Base-by-base conservation (phyloP, 2,888 invertebrate species). In the Oligia strigilis region DNA sequence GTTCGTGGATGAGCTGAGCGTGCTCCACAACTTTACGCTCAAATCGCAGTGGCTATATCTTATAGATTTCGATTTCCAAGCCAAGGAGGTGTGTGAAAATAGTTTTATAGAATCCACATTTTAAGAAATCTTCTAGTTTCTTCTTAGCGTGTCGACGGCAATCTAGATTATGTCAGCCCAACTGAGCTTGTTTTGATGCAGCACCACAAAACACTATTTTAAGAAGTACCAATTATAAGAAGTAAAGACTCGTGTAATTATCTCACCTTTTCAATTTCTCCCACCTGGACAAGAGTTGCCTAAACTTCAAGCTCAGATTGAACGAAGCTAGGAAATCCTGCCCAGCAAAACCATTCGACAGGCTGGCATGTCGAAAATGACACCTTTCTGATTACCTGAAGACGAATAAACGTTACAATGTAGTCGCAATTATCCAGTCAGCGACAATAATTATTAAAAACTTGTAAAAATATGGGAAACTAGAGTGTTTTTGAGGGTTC, bases 1-100 rank as follows among this genome's bases (percentile, higher is more conserved):
- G 0, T 98, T 99, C 89, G 95, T 99, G 71, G 96, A 98, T 19
- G 98, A 98, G 84, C 92, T 99, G 73, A 97, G 97, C 13, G 96
- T 97, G 0, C 97, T 99, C 43, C 98, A 98, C 72, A 98, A 98
- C 92, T 98, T 99, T 92, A 98, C 98, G 0, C 97, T 99, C 0
- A 98, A 99, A 93, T 99, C 99, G 0, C 99, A 99, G 94, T 98
- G 99, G 98, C 97, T 99, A 73, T 99, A 98, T 94, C 97, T 98
- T 78, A 97, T 98, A 8, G 98, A 98, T 72, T 97, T 99, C 77
- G 98, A 98, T 79, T 98, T 98, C 13, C 97, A 97, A 81, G 98
- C 98, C 0, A 97, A 97, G 89, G 97, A 98, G 94, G 97, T 98
- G 69, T 76, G 88, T 81, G 6, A 36, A 52, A 49, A n/a, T 60